phyloP scores from a whole-genome alignment of 1,140 invertebrate genomes.

The Fopius arisanus region DNA sequence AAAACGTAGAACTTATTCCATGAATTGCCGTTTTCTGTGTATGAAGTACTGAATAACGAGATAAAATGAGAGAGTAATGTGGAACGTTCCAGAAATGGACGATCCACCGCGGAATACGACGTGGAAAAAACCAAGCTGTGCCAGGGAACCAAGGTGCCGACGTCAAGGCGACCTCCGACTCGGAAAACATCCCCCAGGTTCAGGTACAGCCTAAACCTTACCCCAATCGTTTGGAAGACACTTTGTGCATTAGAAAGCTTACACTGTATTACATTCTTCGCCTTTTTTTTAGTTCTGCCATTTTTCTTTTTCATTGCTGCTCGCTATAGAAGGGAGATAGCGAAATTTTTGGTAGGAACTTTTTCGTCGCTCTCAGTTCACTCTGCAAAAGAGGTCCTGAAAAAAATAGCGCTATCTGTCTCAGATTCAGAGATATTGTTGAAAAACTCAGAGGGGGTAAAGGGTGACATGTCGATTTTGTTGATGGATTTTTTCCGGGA shows the following conservation, averaged over 20 bases:
- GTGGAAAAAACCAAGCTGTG: constrained; percentile 73
- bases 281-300: no score
- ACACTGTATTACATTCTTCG: neutral
- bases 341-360: no score
- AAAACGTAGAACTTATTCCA: neutral
- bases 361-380: no score
- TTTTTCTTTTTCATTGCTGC: no score
- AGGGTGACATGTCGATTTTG: no score
- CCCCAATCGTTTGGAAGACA: constrained; percentile 40
- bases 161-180: constrained; percentile 61
- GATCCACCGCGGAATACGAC: constrained; percentile 78
- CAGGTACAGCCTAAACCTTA: constrained; percentile 62
- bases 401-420: no score
- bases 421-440: no score
- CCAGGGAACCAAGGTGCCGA: constrained; percentile 64
- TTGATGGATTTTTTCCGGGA: no score
- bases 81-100: constrained; percentile 78
- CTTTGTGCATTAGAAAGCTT: neutral
- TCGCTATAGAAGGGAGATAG: no score
- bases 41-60: neutral
- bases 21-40: neutral
- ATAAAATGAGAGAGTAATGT: constrained; percentile 47
- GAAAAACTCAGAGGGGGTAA: no score
- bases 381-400: no score
- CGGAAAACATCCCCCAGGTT: constrained; percentile 64